Evolutionary conservation across 1,140 invertebrate genomes (phyloP).

Genomic region (Drosophila hydei): DNA sequence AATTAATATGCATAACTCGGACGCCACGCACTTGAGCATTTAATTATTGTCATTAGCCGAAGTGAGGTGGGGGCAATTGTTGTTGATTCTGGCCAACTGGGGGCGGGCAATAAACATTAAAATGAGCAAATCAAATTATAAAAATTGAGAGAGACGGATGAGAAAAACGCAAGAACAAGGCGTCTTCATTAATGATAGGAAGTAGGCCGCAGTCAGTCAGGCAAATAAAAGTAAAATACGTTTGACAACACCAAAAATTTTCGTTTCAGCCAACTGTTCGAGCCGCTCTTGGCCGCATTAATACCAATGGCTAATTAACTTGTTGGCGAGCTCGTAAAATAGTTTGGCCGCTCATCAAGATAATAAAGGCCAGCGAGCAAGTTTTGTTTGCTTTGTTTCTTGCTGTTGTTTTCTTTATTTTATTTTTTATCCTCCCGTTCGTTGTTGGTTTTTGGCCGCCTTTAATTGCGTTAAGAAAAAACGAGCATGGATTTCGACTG

Average conservation of each 20-base stretch:
- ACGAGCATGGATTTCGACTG: background rate
- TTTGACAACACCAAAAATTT: slow-evolving; percentile 76
- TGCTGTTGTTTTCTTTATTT: background rate
- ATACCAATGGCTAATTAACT: slow-evolving; percentile 79
- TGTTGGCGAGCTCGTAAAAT: slow-evolving; percentile 82
- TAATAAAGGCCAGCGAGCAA: slow-evolving; percentile 63
- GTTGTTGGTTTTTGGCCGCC: slow-evolving; percentile 42
- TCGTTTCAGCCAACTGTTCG: slow-evolving; percentile 66
- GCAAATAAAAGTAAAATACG: slow-evolving; percentile 48
- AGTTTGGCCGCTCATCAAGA: slow-evolving; percentile 80
- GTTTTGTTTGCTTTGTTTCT: slow-evolving; percentile 33
- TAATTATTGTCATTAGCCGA: slow-evolving; percentile 74
- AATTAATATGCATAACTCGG: slow-evolving; percentile 65
- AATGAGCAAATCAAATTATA: slow-evolving; percentile 56
- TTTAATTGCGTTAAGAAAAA: slow-evolving; percentile 58
- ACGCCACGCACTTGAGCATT: slow-evolving; percentile 61
- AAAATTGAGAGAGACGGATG: slow-evolving; percentile 26
- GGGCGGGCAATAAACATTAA: slow-evolving; percentile 67
- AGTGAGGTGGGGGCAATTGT: slow-evolving; percentile 29
- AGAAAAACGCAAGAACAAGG: slow-evolving; percentile 13
- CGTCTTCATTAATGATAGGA: slow-evolving; percentile 71
- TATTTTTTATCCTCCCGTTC: slow-evolving; percentile 12
- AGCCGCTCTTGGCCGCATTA: slow-evolving; percentile 52
- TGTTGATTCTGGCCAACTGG: slow-evolving; percentile 25
- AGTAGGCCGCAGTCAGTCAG: slow-evolving; percentile 19